phyloP scores from a whole-genome alignment of 2,888 invertebrate species.

The Alcis repandata region DNA sequence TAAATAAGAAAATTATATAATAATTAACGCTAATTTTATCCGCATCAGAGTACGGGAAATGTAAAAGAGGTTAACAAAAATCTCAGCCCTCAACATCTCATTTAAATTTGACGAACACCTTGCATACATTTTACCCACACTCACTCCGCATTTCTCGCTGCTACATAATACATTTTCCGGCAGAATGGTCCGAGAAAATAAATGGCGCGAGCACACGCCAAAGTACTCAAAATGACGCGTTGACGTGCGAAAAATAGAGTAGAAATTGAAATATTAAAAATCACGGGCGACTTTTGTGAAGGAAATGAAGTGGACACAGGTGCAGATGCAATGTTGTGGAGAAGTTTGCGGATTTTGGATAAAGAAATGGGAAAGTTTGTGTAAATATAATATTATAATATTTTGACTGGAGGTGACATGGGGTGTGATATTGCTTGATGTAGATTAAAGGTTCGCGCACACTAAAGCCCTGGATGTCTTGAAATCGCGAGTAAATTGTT shows the following conservation, averaged over 20 bases:
- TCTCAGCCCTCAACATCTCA: conserved; percentile 21
- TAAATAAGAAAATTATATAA: too few species aligned
- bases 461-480: too few species aligned
- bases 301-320: conserved; percentile 34
- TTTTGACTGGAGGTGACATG: not conserved
- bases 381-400: not conserved
- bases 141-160: conserved; percentile 6
- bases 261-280: conserved; percentile 46
- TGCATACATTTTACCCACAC: conserved; percentile 3
- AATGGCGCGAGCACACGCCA: conserved; percentile 15
- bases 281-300: conserved; percentile 27
- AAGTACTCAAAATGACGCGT: conserved; percentile 23
- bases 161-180: conserved; percentile 30
- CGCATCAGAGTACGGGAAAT: too few species aligned
- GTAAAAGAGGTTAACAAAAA: conserved; percentile 13
- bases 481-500: too few species aligned
- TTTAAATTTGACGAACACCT: conserved; percentile 24
- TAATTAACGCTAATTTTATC: too few species aligned
- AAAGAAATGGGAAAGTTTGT: not conserved
- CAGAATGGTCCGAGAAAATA: conserved; percentile 25
- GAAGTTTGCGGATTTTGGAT: conserved; percentile 12
- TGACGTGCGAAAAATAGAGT: conserved; percentile 35
- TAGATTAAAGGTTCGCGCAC: not conserved
- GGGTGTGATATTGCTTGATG: too few species aligned
- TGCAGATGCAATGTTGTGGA: conserved; percentile 37